These are phyloP conservation scores for western clawed frog (Xenopus tropicalis) DNA, from an alignment of 2,113 vertebrate genomes.

Conservation along the genomic window UCB_Xtro_10.0 CM004446.2:86478001-86478500, in stretches of 20 bases:
- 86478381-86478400: conserved; percentile 46
- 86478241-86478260: background rate
- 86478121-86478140: too few relatives aligned
- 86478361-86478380: conserved; percentile 41
- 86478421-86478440: conserved; percentile 49
- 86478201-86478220: background rate
- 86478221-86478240: background rate
- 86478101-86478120: too few relatives aligned
- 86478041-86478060: too few relatives aligned
- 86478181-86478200: background rate
- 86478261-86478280: background rate
- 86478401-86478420: conserved; percentile 39
- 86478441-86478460: conserved; percentile 47
- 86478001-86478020: too few relatives aligned
- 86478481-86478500: conserved; percentile 42
- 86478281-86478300: background rate
- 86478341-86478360: conserved; percentile 29
- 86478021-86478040: too few relatives aligned
- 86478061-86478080: too few relatives aligned
- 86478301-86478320: conserved; percentile 27
- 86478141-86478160: too few relatives aligned
- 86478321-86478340: conserved; percentile 32
- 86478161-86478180: background rate
- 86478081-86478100: too few relatives aligned
- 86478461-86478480: conserved; percentile 41